Evolutionary conservation across 1,140 invertebrate species (phyloP), one percentile per base, ranked within the genome.

Genomic region (Bombus turneri): DNA sequence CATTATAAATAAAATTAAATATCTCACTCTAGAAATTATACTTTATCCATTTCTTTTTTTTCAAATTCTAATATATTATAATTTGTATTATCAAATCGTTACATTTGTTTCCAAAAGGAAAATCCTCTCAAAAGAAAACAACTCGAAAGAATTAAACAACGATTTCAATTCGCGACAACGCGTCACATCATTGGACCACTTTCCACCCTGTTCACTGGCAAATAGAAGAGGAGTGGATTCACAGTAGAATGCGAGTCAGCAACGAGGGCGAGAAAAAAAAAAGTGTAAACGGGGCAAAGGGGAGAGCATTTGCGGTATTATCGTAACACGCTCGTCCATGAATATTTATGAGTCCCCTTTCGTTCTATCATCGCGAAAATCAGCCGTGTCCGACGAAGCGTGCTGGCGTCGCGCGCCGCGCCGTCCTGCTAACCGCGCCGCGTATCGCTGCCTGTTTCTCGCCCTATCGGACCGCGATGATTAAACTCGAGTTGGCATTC

Each of bases 401-500:
- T 18, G 47, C 12, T 47, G n/a, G 43, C 37, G 68, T 41, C 47
- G 41, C 43, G 71, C 71, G 62, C 37, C 18, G 47, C 47, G 47
- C 47, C 47, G 18, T 22, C 18, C 47, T 22, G 47, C 18, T 53
- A 53, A 8, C 47, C 39, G 72, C 34, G 76, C 47, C 87, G 86
- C 15, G 41, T 77, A 79, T 77, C 77, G 74, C 69, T 57, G 72
- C 66, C 72, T 53, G 87, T 86, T 77, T 69, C 88, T 81, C 88
- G 82, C 88, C 81, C 39, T 81, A 75, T 80, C 71, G 78, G 66
- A 28, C 73, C 66, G 41, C 82, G 80, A 85, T 87, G 89, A 90
- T 90, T 90, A 90, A 90, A 90, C 79, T 39, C 88, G 88, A 87
- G 64, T 72, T 73, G 88, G 83, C 86, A 90, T 90, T 87, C 88